phyloP scores from a whole-genome alignment of 2,113 vertebrate genomes.

The Syngnathus scovelli region DNA sequence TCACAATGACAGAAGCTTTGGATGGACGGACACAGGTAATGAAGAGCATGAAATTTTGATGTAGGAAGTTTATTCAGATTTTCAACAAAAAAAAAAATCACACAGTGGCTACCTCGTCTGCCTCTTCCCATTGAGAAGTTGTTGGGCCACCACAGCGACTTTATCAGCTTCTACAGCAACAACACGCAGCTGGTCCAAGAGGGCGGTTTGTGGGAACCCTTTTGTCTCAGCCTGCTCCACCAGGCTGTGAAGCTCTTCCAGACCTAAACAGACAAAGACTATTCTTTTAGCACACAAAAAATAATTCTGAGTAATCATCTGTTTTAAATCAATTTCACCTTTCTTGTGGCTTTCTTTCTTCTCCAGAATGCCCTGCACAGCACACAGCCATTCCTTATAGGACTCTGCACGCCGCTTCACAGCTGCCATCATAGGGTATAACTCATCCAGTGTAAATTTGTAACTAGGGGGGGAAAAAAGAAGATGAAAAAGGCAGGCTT shows the following conservation, averaged over 20 bases:
- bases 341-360: conserved; percentile 81
- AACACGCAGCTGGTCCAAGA: conserved; percentile 77
- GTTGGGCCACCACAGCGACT: conserved; percentile 87
- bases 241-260: conserved; percentile 82
- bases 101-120: conserved; percentile 81
- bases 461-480: conserved; percentile 66
- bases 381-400: conserved; percentile 83
- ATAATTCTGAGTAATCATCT: neutral
- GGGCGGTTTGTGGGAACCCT: conserved; percentile 79
- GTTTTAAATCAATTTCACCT: conserved; percentile 60
- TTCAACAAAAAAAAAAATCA: neutral
- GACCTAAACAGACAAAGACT: conserved; percentile 65
- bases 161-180: conserved; percentile 86
- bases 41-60: too few relatives aligned
- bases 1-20: neutral
- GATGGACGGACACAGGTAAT: neutral
- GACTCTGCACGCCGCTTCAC: conserved; percentile 83
- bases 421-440: conserved; percentile 80
- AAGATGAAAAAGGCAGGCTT: neutral
- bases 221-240: conserved; percentile 86
- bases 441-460: conserved; percentile 83
- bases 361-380: conserved; percentile 82
- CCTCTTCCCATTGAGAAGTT: conserved; percentile 90
- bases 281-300: neutral
- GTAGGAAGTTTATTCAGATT: too few relatives aligned